Conservation (phyloP, 2,797 vertebrate species). For the Aphelocoma californica region DNA sequence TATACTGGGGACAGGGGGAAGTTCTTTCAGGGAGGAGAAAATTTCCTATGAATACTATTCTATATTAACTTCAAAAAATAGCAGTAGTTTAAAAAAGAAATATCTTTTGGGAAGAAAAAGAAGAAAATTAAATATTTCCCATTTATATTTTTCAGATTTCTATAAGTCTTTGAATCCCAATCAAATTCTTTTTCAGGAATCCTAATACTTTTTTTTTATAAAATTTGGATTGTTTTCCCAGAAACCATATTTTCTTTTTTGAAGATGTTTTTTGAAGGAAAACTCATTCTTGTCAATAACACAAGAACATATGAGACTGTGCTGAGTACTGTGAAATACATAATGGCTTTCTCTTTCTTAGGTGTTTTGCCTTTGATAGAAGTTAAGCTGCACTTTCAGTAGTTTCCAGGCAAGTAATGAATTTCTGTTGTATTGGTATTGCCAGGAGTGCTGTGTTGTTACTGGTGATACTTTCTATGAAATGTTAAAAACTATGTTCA, state of each 20-base stretch:
- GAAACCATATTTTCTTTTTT: neutral
- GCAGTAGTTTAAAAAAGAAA: neutral
- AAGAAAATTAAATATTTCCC: neutral
- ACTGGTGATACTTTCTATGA: neutral
- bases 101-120: fast-evolving
- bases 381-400: neutral
- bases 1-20: fast-evolving
- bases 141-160: neutral
- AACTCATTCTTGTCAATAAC: neutral
- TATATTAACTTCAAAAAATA: neutral
- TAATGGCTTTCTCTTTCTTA: neutral
- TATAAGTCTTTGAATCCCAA: neutral
- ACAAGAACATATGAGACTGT: neutral
- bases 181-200: neutral
- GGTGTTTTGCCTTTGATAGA: neutral
- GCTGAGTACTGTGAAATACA: neutral
- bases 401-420: neutral
- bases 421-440: neutral
- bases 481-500: neutral
- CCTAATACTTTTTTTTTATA: neutral
- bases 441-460: neutral
- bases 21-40: neutral
- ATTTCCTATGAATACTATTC: neutral
- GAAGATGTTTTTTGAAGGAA: neutral
- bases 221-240: neutral